Conservation (phyloP, 2,113 vertebrate species). For the Cichladusa arquata region DNA sequence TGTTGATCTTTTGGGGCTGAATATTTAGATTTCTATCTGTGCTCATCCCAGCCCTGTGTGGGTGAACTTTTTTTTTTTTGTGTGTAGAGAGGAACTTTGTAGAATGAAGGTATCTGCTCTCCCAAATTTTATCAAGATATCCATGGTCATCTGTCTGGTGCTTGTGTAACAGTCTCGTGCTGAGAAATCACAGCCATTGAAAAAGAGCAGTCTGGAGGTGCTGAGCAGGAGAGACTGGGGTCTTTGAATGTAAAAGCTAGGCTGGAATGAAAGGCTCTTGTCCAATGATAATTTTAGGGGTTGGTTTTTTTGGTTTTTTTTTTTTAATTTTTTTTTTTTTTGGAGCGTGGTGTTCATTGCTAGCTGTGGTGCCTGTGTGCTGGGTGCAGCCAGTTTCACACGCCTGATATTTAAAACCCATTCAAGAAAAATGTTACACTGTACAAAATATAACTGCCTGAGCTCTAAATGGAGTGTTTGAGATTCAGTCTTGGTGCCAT, state of each 20-base stretch:
- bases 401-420: not conserved
- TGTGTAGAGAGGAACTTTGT: not conserved
- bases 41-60: not conserved
- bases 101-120: not conserved
- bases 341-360: accelerated
- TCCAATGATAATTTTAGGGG: not conserved
- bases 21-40: not conserved
- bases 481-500: conserved; percentile 4
- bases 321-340: not conserved
- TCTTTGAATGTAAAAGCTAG: not conserved
- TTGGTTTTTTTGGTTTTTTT: not conserved
- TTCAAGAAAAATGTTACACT: conserved; percentile 21
- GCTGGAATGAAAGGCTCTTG: not conserved
- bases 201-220: not conserved
- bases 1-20: not conserved
- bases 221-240: accelerated
- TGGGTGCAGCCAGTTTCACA: not conserved
- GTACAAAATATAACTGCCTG: not conserved
- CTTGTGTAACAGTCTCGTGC: not conserved
- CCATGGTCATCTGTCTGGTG: not conserved
- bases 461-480: not conserved
- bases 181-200: not conserved
- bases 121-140: not conserved
- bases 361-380: not conserved
- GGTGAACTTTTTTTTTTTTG: not conserved